Base-by-base conservation (phyloP, 2,113 vertebrate genomes). In the Mohoua ochrocephala region DNA sequence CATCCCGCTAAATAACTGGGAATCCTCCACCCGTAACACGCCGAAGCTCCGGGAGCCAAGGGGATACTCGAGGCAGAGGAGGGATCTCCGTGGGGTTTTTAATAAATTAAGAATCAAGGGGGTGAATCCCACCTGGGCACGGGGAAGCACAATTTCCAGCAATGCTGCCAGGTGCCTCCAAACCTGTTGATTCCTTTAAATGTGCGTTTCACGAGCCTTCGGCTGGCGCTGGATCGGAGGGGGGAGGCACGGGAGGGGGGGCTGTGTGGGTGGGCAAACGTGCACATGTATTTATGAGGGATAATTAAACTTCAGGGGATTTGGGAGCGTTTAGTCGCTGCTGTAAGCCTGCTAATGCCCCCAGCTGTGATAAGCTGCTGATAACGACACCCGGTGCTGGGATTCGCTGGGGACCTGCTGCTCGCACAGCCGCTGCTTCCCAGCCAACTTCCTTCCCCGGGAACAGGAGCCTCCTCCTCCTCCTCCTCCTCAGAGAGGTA, bases 251-350 rank as follows among this genome's bases (percentile, higher is more conserved):
- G 1, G 49, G 52, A 69, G 52, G 50, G 67, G 64, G 27, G 76
- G 42, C 61, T 41, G 84, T 27, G 88, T 88, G 75, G 79, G 91
- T 80, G 89, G 89, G 75, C 35, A 31, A 60, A 76, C 35, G 4
- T 90, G 89, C 81, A 64, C 90, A 41, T 94, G 92, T 86, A 71
- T 96, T 97, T 93, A 47, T 86, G 87, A 91, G 69, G 90, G 89
- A 95, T 97, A 96, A 97, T 97, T 95, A 97, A 97, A 96, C 97
- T 91, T 93, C 37, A 75, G 95, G 94, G 95, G 95, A 97, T 97
- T 97, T 97, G 91, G 93, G 87, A 97, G 95, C 4, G 12, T 83
- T 95, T 68, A 96, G 92, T 67, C 17, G 33, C 90, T 88, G 90
- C 93, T 70, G 81, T 93, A 96, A 97, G 92, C 87, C 95, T 91